Evolutionary conservation across 2,888 invertebrate species (phyloP).

Genomic region (Exephanes ischioxanthus): DNA sequence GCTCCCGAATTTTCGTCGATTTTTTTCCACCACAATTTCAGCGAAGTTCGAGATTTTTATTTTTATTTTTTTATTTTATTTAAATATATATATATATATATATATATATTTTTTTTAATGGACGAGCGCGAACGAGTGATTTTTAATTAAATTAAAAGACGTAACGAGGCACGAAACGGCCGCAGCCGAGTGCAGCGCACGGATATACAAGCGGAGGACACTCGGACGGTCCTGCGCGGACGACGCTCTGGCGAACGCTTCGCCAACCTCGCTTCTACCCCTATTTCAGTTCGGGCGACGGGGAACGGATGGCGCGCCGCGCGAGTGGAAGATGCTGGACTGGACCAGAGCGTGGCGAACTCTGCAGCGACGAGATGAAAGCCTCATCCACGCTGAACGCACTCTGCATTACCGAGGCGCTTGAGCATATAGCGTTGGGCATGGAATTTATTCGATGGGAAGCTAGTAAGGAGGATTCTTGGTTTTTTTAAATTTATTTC

Average conservation of each 20-base stretch:
- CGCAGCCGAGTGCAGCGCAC: conserved; percentile 62
- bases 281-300: conserved; percentile 28
- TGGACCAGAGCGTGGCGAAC: conserved; percentile 81
- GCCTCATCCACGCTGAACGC: not conserved
- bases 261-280: conserved; percentile 53
- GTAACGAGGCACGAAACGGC: conserved; percentile 61
- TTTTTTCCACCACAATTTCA: not conserved
- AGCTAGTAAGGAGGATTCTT: not conserved
- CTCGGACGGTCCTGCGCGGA: conserved; percentile 67
- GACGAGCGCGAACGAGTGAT: conserved; percentile 19
- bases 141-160: conserved; percentile 60
- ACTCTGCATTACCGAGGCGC: conserved; percentile 44
- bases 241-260: conserved; percentile 34
- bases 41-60: not conserved
- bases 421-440: not conserved
- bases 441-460: conserved; percentile 23
- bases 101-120: not conserved
- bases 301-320: conserved; percentile 69
- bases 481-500: not conserved
- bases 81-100: not conserved
- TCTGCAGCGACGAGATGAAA: conserved; percentile 70
- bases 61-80: not conserved
- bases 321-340: conserved; percentile 76
- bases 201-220: conserved; percentile 38
- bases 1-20: not conserved